Evolutionary conservation across 2,888 invertebrate species (phyloP).

Genomic region (Drosophila fulvimacula): DNA sequence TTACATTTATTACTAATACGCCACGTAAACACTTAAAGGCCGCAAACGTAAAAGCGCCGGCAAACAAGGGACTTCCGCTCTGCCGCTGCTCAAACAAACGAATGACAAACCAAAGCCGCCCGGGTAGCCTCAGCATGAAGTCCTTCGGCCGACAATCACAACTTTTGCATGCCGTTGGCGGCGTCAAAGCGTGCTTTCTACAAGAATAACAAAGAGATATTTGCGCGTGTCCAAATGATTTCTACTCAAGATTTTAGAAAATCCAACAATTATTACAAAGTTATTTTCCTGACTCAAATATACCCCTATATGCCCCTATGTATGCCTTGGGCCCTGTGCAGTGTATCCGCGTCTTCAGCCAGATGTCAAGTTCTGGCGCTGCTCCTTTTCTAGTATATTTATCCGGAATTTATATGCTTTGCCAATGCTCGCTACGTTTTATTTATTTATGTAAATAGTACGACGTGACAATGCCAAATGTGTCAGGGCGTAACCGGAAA

Average conservation of each 20-base stretch:
- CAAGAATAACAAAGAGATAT: not conserved
- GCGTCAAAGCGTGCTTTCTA: not conserved
- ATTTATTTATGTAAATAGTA: conserved; percentile 67
- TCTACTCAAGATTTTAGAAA: not conserved
- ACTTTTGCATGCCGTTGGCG: not conserved
- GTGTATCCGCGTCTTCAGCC: conserved; percentile 8
- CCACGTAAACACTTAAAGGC: conserved; percentile 78
- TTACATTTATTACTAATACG: conserved; percentile 78
- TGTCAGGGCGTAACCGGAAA: conserved; percentile 47
- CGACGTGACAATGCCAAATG: conserved; percentile 77
- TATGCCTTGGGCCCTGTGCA: not conserved
- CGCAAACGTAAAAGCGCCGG: conserved; percentile 33
- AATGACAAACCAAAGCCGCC: conserved; percentile 24
- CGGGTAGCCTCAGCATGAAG: conserved; percentile 25
- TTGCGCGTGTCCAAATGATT: not conserved
- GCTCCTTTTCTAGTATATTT: conserved; percentile 40
- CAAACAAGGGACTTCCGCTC: conserved; percentile 70
- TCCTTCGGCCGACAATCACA: conserved; percentile 2
- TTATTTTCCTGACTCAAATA: not conserved
- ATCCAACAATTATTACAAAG: conserved; percentile 6
- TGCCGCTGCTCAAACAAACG: conserved; percentile 24
- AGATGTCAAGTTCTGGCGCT: not conserved
- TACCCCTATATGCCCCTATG: no score
- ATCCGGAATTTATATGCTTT: conserved; percentile 60
- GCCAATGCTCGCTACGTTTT: conserved; percentile 39